phyloP scores from a whole-genome alignment of 1,140 invertebrate species.

The Drosophila malerkotliana region DNA sequence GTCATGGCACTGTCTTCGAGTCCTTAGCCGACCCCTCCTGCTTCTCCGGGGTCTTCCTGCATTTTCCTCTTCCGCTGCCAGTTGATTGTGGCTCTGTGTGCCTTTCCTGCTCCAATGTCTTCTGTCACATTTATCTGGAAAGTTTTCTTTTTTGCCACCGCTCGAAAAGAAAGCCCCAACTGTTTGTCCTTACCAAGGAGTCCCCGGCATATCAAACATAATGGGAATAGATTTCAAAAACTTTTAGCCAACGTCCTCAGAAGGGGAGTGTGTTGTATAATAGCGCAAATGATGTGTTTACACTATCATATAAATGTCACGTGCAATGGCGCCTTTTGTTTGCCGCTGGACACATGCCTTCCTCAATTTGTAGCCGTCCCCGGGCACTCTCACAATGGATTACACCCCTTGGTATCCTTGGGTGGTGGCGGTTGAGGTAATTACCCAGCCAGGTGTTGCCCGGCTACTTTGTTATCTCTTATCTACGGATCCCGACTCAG shows the following conservation, averaged over 20 bases:
- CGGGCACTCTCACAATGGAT: slow-evolving; percentile 50
- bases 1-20: slow-evolving; percentile 9
- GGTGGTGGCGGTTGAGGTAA: slow-evolving; percentile 28
- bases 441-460: slow-evolving; percentile 59
- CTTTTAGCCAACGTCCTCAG: slow-evolving; percentile 52
- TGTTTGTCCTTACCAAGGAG: slow-evolving; percentile 35
- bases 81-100: slow-evolving; percentile 42
- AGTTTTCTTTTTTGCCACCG: slow-evolving; percentile 67
- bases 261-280: slow-evolving; percentile 70
- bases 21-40: slow-evolving; percentile 1
- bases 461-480: slow-evolving; percentile 68
- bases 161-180: slow-evolving; percentile 42
- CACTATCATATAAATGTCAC: slow-evolving; percentile 82
- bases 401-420: slow-evolving; percentile 19
- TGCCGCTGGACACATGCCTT: slow-evolving; percentile 57
- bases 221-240: slow-evolving; percentile 78
- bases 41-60: slow-evolving; percentile 28
- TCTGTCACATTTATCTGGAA: slow-evolving; percentile 80
- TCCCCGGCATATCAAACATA: slow-evolving; percentile 63
- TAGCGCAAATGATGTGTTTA: slow-evolving; percentile 82
- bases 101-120: slow-evolving; percentile 69
- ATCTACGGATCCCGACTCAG: slow-evolving; percentile 44
- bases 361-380: slow-evolving; percentile 57
- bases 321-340: slow-evolving; percentile 75
- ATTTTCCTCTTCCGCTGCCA: slow-evolving; percentile 36